Base-by-base conservation (phyloP, 2,888 invertebrate genomes). In the Phorcus lineatus region DNA sequence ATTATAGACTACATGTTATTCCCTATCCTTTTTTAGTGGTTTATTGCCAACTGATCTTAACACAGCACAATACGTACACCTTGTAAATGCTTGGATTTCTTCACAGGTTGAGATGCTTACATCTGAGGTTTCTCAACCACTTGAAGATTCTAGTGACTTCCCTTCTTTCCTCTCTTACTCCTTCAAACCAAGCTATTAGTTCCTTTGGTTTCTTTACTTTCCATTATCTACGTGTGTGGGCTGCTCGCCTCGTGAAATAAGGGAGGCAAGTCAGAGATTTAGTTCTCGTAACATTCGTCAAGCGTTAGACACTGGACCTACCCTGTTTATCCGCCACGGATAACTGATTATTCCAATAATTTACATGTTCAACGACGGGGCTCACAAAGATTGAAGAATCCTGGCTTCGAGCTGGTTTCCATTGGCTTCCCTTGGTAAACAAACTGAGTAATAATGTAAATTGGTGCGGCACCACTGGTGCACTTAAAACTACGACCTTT, bases 171-270 rank as follows among this genome's bases (percentile, higher is more conserved):
- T 24, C 67, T 28, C 36, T 40, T 19, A 36, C 62, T 62, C 62
- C 22, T 28, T 47, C 47, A 62, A 16, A 7, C 62, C 24, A 13
- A 24, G 28, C 36, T 19, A 36, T n/a, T 70, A 19, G 70, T 36
- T 70, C 31, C 19, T 24, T 57, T 31, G 19, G 70, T 40, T 70
- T 70, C 70, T 70, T 70, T 70, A 36, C 70, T 6, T 70, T 31
- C 40, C 70, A 70, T 36, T 40, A 70, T 70, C 70, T 11, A 70
- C 70, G 70, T 70, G 70, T 70, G 70, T 70, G 70, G 70, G 17
- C 19, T 6, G 24, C 36, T 70, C 40, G 70, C 70, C 40, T 6
- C 11, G n/a, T 36, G 70, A 70, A 70, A 70, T 19, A 70, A 36
- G 40, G 70, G 22, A 7, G 16, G 17, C 28, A 28, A 62, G 70